Evolutionary conservation across 2,888 invertebrate genomes (phyloP).

Genomic region (Drosophila quinaria): DNA sequence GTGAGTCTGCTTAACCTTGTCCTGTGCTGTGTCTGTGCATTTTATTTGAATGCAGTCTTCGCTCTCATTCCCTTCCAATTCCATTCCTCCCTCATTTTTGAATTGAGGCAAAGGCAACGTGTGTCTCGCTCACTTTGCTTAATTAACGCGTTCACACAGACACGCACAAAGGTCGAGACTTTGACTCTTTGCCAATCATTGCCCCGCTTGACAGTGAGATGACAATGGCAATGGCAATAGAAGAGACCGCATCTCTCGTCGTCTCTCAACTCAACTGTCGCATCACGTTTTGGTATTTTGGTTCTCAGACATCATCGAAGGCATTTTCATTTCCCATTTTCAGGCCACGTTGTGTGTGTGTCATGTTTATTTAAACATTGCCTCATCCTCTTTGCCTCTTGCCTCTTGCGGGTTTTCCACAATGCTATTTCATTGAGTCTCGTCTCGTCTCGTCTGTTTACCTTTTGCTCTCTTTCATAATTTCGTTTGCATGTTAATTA

Average conservation of each 20-base stretch:
- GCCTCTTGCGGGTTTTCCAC: constrained; percentile 49
- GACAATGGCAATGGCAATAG: constrained; percentile 61
- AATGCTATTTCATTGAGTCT: constrained; percentile 67
- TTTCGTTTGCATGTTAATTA: constrained; percentile 82
- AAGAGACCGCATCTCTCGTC: constrained; percentile 52
- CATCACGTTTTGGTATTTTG: constrained; percentile 66
- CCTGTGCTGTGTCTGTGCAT: constrained; percentile 61
- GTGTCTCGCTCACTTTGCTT: constrained; percentile 81
- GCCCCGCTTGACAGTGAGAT: constrained; percentile 56
- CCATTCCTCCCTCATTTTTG: neutral
- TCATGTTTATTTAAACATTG: constrained; percentile 69
- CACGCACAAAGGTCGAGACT: constrained; percentile 70
- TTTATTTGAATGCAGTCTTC: constrained; percentile 68
- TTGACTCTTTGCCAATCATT: constrained; percentile 82
- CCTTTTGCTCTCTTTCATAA: constrained; percentile 71
- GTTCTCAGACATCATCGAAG: constrained; percentile 67
- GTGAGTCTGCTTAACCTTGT: constrained; percentile 54
- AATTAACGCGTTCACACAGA: constrained; percentile 74
- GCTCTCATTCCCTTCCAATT: constrained; percentile 3
- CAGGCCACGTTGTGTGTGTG: constrained; percentile 51
- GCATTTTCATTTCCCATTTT: constrained; percentile 44
- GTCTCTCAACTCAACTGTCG: constrained; percentile 58
- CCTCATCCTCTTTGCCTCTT: constrained; percentile 31
- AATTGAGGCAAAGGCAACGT: constrained; percentile 53
- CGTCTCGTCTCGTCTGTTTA: constrained; percentile 37